Percentiles rank a stretch among this genome's conserved stretches.
phyloP scores from a whole-genome alignment of 2,113 vertebrate genomes.

The Lepus europaeus region DNA sequence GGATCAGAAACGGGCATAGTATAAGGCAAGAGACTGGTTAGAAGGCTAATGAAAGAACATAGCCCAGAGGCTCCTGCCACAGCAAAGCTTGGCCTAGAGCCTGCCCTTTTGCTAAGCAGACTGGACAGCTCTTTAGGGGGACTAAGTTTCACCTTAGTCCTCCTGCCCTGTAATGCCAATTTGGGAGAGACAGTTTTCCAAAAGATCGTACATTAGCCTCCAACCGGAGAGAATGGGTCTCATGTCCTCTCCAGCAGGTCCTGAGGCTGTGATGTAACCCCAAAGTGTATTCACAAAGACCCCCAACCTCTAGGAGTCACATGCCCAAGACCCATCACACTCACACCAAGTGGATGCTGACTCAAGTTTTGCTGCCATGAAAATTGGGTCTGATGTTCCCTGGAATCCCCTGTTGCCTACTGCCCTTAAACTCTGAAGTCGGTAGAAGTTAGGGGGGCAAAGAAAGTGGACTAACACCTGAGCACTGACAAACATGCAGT shows the following conservation, averaged over 20 bases:
- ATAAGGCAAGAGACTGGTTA: background rate
- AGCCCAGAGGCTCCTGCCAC: background rate
- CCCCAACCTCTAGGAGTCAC: background rate
- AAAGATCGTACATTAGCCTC: background rate
- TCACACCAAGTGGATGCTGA: background rate
- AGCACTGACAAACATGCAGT: rapidly evolving
- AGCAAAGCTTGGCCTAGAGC: background rate
- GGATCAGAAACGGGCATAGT: background rate
- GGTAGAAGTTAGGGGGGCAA: background rate
- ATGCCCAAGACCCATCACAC: background rate
- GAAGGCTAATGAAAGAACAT: background rate
- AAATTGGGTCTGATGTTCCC: background rate
- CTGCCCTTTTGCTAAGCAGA: background rate
- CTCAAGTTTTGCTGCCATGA: background rate
- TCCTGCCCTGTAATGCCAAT: background rate
- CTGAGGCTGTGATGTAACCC: background rate
- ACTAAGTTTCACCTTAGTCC: background rate
- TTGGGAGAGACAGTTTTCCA: background rate
- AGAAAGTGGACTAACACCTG: too few relatives aligned
- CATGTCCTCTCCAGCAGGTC: background rate
- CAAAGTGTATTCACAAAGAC: background rate
- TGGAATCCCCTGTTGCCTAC: background rate
- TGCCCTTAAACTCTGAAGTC: background rate
- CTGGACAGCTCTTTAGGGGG: background rate
- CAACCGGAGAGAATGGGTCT: background rate